Evolutionary conservation across 2,888 invertebrate species (phyloP).

Genomic region (Chymomyza procnemis): DNA sequence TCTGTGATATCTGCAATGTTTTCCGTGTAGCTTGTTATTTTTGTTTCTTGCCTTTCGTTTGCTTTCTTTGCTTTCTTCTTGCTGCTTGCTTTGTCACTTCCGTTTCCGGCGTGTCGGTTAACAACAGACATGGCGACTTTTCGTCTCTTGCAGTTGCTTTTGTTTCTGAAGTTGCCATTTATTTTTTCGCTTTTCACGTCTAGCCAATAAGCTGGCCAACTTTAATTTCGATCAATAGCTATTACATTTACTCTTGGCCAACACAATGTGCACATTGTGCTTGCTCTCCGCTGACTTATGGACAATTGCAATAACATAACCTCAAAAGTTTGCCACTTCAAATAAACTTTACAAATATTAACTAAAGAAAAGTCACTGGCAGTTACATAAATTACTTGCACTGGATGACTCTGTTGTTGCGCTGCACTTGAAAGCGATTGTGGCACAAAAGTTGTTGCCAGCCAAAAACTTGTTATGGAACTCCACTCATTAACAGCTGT

Average conservation of each 20-base stretch:
- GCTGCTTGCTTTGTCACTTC: slow-evolving; percentile 35
- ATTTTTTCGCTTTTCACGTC: slow-evolving; percentile 35
- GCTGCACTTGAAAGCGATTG: background rate
- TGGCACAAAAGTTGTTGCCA: slow-evolving; percentile 21
- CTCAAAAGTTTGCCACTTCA: slow-evolving; percentile 38
- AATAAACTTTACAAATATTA: slow-evolving; percentile 48
- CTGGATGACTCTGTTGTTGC: slow-evolving; percentile 3
- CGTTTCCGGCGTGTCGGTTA: slow-evolving; percentile 51
- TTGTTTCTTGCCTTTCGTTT: background rate
- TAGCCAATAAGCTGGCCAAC: slow-evolving; percentile 31
- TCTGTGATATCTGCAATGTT: background rate
- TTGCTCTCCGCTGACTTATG: background rate
- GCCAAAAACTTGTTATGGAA: slow-evolving; percentile 39
- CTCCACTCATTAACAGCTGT: slow-evolving; percentile 65
- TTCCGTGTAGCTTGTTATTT: background rate
- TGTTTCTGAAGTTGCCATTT: slow-evolving; percentile 15
- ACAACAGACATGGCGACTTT: slow-evolving; percentile 52
- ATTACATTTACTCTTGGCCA: slow-evolving; percentile 26
- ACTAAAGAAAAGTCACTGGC: slow-evolving; percentile 49
- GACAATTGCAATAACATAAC: slow-evolving; percentile 12
- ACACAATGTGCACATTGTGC: background rate
- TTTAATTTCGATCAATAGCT: slow-evolving; percentile 57
- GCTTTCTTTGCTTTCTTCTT: background rate
- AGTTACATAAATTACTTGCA: slow-evolving; percentile 19
- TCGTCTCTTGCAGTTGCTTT: slow-evolving; percentile 40